Evolutionary conservation across 30 jellyfish, hydroid and myxozoan genomes (phyloP).

Genomic region (Turritopsis dohrnii): DNA sequence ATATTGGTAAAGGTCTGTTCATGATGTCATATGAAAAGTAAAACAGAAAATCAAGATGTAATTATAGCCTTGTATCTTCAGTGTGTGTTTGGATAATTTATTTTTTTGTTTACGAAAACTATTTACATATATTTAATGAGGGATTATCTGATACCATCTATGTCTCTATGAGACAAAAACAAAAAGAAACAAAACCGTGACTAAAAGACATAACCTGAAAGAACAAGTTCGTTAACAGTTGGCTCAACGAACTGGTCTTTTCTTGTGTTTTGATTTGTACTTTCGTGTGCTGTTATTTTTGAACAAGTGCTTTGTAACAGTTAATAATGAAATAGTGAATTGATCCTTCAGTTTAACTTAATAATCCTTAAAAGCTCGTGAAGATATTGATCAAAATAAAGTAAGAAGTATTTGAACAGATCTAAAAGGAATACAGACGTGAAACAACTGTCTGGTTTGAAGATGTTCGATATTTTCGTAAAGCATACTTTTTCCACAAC

Average conservation of each 20-base stretch:
- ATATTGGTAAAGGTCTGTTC: no score
- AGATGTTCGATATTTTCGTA: no score
- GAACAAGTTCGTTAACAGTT: not conserved
- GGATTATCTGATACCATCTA: not conserved
- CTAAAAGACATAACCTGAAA: not conserved
- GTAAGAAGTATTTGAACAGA: no score
- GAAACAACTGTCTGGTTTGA: no score
- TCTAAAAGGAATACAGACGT: no score
- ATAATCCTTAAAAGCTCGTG: no score
- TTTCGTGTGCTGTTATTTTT: not conserved
- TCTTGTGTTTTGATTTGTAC: no score
- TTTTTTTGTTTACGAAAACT: not conserved
- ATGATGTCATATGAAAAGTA: no score
- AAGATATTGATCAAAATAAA: no score
- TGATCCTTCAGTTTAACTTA: not conserved
- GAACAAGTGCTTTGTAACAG: not conserved
- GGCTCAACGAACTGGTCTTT: not conserved
- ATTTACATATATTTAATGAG: not conserved
- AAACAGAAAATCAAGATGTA: no score
- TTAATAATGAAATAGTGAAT: not conserved
- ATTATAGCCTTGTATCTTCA: not conserved
- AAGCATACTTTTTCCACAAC: no score
- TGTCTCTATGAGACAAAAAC: not conserved
- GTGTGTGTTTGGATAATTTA: not conserved
- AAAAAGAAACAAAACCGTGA: no score